phyloP scores from a whole-genome alignment of 2,888 invertebrate species.

The Archips xylosteana region DNA sequence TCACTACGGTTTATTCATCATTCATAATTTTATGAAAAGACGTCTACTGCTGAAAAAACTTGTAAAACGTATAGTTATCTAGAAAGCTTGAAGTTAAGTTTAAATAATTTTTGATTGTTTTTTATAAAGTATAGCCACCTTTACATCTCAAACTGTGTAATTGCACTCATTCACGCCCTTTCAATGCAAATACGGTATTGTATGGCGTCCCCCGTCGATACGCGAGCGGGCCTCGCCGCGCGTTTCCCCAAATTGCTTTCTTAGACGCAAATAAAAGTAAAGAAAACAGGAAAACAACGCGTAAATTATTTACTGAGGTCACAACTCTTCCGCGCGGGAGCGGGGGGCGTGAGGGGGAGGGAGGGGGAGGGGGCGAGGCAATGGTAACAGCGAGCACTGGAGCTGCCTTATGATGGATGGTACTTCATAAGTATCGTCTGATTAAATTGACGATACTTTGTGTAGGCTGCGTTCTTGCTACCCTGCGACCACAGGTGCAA shows the following conservation, averaged over 20 bases:
- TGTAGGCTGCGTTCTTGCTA: no score
- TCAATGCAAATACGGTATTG: slow-evolving; percentile 15
- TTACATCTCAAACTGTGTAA: not conserved
- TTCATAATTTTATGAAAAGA: no score
- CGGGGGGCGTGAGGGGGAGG: not conserved
- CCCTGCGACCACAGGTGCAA: no score
- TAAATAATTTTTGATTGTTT: no score
- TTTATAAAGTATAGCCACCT: no score
- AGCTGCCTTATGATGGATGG: not conserved
- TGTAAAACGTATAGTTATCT: no score
- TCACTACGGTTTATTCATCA: no score
- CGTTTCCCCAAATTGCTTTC: slow-evolving; percentile 61
- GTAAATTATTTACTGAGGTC: slow-evolving; percentile 66
- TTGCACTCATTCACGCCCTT: slow-evolving; percentile 5
- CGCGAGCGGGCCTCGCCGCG: not conserved
- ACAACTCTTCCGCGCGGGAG: slow-evolving; percentile 52
- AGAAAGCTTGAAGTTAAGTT: no score
- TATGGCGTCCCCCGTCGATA: slow-evolving; percentile 12
- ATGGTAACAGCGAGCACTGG: not conserved
- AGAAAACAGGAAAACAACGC: slow-evolving; percentile 65
- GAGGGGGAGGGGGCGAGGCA: not conserved
- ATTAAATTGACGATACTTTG: no score
- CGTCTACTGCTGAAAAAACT: no score
- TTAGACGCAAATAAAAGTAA: slow-evolving; percentile 71
- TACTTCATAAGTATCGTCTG: no score